Conservation (phyloP, 1,140 invertebrate species). For the Harpegnathos saltator region DNA sequence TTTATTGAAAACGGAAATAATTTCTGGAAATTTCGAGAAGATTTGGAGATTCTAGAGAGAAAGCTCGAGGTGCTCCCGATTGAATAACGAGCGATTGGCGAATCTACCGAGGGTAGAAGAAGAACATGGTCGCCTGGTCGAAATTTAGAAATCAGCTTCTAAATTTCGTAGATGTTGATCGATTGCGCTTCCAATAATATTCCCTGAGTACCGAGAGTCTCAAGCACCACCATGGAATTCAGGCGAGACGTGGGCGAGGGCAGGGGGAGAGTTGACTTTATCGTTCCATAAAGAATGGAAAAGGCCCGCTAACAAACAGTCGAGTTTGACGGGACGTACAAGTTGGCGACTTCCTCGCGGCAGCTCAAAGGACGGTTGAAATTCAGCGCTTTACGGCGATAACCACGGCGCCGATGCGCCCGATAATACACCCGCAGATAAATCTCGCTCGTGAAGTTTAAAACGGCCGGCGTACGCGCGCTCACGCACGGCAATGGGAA, state of each 20-base stretch:
- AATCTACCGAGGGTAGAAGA: too few relatives aligned
- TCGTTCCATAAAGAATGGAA: not conserved
- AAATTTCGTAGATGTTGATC: too few relatives aligned
- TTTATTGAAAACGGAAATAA: too few relatives aligned
- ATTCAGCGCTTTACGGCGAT: slow-evolving; percentile 59
- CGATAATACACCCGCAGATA: slow-evolving; percentile 63
- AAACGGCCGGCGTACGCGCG: slow-evolving; percentile 15
- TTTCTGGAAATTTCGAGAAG: too few relatives aligned
- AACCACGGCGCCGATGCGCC: slow-evolving; percentile 18
- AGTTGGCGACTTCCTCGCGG: not conserved
- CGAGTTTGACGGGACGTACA: not conserved
- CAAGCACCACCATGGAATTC: too few relatives aligned
- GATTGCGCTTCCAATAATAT: too few relatives aligned
- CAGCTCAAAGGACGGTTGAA: slow-evolving; percentile 12
- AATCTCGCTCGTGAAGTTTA: slow-evolving; percentile 59
- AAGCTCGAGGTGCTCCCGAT: not conserved
- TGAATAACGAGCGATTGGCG: too few relatives aligned
- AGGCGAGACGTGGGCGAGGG: too few relatives aligned
- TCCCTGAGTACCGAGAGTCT: too few relatives aligned
- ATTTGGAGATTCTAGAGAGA: not conserved
- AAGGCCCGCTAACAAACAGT: not conserved
- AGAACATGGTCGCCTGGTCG: too few relatives aligned
- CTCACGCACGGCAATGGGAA: slow-evolving; percentile 26
- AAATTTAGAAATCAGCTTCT: too few relatives aligned
- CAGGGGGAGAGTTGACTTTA: slow-evolving; percentile 1